A percentile compares a stretch with the other conserved stretches of the same genome.
phyloP scores from a whole-genome alignment of 2,888 invertebrate species.

The Trimorus sp. region DNA sequence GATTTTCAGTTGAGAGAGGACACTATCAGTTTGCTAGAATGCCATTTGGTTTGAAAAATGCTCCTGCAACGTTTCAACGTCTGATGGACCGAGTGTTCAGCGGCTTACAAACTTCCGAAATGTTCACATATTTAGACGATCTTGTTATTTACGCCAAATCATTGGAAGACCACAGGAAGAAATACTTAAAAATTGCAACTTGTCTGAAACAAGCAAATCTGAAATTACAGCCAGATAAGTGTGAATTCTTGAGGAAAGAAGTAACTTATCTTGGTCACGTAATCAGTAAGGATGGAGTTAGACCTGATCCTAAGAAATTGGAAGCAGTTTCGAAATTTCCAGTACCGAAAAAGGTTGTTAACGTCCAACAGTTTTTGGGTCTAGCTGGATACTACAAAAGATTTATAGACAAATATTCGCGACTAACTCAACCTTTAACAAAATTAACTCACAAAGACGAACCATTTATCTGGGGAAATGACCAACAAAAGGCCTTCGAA shows the following conservation, averaged over 20 bases:
- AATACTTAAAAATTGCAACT: too few relatives aligned
- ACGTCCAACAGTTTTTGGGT: constrained; percentile 5
- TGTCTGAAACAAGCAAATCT: too few relatives aligned
- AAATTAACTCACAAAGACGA: not conserved
- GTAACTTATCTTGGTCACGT: too few relatives aligned
- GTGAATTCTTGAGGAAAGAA: too few relatives aligned
- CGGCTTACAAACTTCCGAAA: not conserved
- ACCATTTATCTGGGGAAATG: too few relatives aligned
- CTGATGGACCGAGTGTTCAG: not conserved
- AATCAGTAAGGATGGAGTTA: too few relatives aligned
- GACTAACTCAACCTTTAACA: not conserved
- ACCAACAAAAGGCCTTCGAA: too few relatives aligned
- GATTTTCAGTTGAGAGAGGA: not conserved
- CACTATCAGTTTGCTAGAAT: constrained; percentile 12
- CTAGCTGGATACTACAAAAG: constrained; percentile 1
- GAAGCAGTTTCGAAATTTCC: too few relatives aligned
- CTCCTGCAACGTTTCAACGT: not conserved
- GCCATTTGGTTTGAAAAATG: not conserved
- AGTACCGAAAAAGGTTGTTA: not conserved
- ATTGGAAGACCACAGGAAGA: constrained; percentile 18
- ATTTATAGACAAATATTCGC: not conserved
- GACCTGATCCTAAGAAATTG: too few relatives aligned
- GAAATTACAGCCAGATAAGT: too few relatives aligned
- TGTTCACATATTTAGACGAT: constrained; percentile 21
- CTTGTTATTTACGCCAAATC: not conserved